Evolutionary conservation across 2,113 vertebrate species (phyloP).

Genomic region (Pygoscelis adeliae): DNA sequence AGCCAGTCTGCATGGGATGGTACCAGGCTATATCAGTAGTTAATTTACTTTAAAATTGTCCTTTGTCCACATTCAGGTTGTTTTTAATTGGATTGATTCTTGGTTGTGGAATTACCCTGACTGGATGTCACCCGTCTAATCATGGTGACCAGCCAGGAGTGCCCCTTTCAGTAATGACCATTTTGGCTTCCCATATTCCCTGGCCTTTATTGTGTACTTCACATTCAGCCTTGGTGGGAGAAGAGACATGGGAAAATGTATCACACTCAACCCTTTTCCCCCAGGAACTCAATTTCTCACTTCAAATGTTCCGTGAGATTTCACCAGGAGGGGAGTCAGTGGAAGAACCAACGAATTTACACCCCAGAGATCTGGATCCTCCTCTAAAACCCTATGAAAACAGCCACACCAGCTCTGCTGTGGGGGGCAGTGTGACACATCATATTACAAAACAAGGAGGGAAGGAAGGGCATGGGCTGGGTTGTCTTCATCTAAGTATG

Average conservation of each 20-base stretch:
- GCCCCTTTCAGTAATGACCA: background rate
- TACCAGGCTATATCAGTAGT: background rate
- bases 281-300: background rate
- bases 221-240: background rate
- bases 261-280: background rate
- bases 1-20: background rate
- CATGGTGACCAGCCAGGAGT: background rate
- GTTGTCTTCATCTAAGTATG: background rate
- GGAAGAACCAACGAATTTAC: background rate
- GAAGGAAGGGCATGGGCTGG: background rate
- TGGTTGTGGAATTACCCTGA: background rate
- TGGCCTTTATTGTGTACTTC: background rate
- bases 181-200: background rate
- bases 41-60: background rate
- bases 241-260: background rate
- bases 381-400: background rate
- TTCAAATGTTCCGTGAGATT: background rate
- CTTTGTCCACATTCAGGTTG: background rate
- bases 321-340: background rate
- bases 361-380: background rate
- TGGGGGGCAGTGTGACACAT: fast-evolving
- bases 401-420: background rate
- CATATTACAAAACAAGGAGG: background rate
- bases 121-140: background rate
- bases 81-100: background rate